Evolutionary conservation across 2,888 invertebrate genomes (phyloP), one percentile per base, ranked within the genome.

Genomic region (Hirudinaria manillensis): DNA sequence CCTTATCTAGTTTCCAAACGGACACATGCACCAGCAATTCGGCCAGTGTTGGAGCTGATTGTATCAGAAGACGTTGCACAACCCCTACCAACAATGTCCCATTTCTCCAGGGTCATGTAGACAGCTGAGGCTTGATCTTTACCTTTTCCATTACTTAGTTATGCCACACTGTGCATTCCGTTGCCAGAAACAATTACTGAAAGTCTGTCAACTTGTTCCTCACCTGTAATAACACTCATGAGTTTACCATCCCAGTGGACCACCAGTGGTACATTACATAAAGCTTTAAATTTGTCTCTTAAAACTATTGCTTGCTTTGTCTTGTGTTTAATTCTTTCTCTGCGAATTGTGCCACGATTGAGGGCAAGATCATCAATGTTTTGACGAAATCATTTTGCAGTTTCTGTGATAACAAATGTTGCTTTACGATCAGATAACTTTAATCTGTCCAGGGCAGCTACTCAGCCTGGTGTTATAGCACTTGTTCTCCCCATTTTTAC

Each of bases 121-220:
- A 71, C 45, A 71, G 71, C 71, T 71, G 38, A 0, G n/a, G 71
- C 71, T 71, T 71, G 71, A 71, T 21, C 71, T 71, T 71, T 45
- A 51, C 71, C 45, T 45, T 6, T 71, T 45, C 13, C 71, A 13
- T 45, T 71, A 38, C 21, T 21, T 71, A 71, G 71, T 45, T 71
- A 38, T 71, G 51, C 71, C 38, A 38, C 70, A 38, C 36, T 70
- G 34, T 38, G 19, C 7, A 70, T 19, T 34, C 19, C 70, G 6
- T 70, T 70, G 32, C 70, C 70, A n/a, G 34, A 70, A 36, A n/a
- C 38, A 24, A 70, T 36, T 29, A 71, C 71, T 71, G 71, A 45
- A 32, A 71, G 71, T 32, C 71, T 36, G 38, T 71, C 71, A 51
- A 51, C 71, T n/a, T 71, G 34, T 38, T 45, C 29, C 38, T 71